phyloP scores from a whole-genome alignment of 92 coral and sea anemone genomes.

The Porites cylindrica region DNA sequence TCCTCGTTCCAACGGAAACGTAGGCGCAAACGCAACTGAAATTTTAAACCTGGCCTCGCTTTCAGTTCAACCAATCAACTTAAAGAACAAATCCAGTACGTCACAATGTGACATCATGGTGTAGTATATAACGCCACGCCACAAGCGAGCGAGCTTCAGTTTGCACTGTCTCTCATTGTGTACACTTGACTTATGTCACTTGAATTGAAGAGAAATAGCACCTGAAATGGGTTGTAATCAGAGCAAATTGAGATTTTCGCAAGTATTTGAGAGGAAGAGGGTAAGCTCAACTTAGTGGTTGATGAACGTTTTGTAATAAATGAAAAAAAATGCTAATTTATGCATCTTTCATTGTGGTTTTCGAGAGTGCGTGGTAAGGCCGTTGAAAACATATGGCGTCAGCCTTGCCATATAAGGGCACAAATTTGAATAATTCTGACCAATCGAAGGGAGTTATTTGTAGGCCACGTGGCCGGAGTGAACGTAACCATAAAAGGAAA shows the following conservation, averaged over 20 bases:
- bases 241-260: not conserved
- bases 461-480: not conserved
- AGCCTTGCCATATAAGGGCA: not conserved
- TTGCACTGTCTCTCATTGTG: not conserved
- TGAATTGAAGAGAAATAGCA: not conserved
- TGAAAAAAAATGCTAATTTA: not conserved
- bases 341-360: not conserved
- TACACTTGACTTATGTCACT: not conserved
- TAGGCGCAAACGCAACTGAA: not conserved
- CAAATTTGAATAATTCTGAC: conserved; percentile 15
- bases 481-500: not conserved
- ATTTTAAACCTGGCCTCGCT: not conserved
- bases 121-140: not conserved
- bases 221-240: not conserved
- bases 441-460: not conserved
- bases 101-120: not conserved
- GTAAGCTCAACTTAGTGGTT: not conserved
- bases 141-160: not conserved
- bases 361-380: not conserved
- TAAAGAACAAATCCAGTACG: not conserved
- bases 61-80: not conserved
- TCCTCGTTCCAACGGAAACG: not conserved
- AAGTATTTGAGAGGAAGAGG: not conserved
- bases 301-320: not conserved
- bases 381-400: not conserved